These are phyloP conservation scores for Pristionchus entomophagus DNA, from an alignment of 2,888 invertebrate genomes.

Conservation along the genomic window DNA sequence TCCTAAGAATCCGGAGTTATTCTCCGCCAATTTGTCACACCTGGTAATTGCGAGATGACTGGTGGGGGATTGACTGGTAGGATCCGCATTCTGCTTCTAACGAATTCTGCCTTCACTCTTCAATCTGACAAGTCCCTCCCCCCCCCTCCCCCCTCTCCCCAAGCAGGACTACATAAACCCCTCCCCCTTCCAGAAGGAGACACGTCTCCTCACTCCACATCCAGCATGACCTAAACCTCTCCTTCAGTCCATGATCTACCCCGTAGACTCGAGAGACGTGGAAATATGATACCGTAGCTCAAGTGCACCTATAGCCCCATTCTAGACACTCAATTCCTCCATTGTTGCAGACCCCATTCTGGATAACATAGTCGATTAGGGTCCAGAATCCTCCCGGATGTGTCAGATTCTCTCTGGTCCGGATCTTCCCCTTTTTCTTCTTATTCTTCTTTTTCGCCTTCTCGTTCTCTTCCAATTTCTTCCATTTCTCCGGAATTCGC, in stretches of 20 bases:
- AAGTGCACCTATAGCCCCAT: background rate
- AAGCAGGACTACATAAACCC: background rate
- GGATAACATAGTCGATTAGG: background rate
- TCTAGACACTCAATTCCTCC: background rate
- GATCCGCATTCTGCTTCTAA: constrained; percentile 14
- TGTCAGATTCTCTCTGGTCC: constrained; percentile 10
- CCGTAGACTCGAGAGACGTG: background rate
- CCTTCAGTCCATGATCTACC: background rate
- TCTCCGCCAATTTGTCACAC: background rate
- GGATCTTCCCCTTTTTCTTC: background rate
- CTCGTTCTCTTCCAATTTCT: constrained; percentile 15
- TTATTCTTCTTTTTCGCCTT: background rate
- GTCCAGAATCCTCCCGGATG: background rate
- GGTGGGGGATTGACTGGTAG: too few species aligned
- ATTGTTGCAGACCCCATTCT: background rate
- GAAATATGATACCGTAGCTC: background rate
- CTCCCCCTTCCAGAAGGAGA: background rate
- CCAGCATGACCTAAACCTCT: background rate
- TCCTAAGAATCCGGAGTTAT: constrained; percentile 18
- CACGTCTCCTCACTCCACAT: background rate
- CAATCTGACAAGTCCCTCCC: constrained; percentile 25
- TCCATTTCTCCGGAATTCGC: constrained; percentile 31
- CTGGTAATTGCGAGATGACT: background rate
- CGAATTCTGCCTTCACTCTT: constrained; percentile 1
- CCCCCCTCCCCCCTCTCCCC: background rate